phyloP scores from a whole-genome alignment of 2,888 invertebrate genomes.

The Drosophila eohydei region DNA sequence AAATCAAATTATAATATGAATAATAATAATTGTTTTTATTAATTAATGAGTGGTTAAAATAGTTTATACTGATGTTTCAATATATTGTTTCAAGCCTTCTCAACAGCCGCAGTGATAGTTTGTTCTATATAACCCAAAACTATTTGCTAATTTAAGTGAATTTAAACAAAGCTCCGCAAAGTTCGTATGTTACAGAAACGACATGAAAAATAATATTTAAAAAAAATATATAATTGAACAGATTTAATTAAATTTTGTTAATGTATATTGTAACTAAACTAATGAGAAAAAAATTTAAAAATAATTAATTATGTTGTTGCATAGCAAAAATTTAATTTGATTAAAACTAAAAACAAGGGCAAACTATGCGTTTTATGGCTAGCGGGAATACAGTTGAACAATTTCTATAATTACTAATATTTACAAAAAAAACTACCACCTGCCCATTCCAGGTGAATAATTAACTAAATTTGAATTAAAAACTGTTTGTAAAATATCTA shows the following conservation, averaged over 20 bases:
- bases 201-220: not conserved
- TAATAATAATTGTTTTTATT: constrained; percentile 23
- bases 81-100: constrained; percentile 19
- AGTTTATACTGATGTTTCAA: constrained; percentile 12
- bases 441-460: constrained; percentile 28
- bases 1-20: constrained; percentile 1
- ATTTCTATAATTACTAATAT: constrained; percentile 20
- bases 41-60: constrained; percentile 25
- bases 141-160: constrained; percentile 1
- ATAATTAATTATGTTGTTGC: constrained; percentile 42
- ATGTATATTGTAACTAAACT: constrained; percentile 18
- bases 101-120: constrained; percentile 43
- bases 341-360: constrained; percentile 12
- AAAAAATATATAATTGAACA: not conserved
- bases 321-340: constrained; percentile 39
- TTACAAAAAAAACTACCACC: not conserved
- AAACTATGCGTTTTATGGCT: constrained; percentile 12
- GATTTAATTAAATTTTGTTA: constrained; percentile 16
- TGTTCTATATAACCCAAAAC: constrained; percentile 17
- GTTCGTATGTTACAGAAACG: not conserved
- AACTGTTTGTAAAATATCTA: constrained; percentile 29
- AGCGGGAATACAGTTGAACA: not conserved
- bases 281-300: constrained; percentile 7
- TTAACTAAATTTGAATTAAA: constrained; percentile 18
- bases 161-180: not conserved